A percentile compares a stretch with the other conserved stretches of the same genome.
Evolutionary conservation across 2,113 vertebrate genomes (phyloP).

Genomic region (Pomatostomus ruficeps): DNA sequence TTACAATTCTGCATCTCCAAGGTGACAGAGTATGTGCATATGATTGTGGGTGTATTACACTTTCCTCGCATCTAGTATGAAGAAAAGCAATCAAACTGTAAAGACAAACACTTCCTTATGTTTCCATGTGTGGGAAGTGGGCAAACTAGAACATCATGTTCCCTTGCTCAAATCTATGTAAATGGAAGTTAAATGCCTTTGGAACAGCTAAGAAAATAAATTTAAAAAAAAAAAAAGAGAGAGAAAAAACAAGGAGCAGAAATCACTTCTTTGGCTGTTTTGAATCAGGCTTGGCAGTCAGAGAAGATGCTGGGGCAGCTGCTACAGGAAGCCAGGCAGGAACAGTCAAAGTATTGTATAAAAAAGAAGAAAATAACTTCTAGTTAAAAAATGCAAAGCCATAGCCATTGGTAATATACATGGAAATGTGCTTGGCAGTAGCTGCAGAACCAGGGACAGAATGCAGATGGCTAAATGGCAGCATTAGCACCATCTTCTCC

Average conservation of each 20-base stretch:
- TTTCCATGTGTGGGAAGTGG: slow-evolving; percentile 7
- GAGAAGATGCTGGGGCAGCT: background rate
- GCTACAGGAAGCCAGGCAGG: background rate
- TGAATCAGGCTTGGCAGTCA: background rate
- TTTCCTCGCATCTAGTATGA: background rate
- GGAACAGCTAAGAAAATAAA: background rate
- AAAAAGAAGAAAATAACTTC: background rate
- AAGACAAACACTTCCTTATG: slow-evolving; percentile 33
- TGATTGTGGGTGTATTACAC: slow-evolving; percentile 35
- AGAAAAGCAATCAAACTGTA: slow-evolving; percentile 32
- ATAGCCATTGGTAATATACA: background rate
- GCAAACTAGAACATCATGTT: slow-evolving; percentile 12
- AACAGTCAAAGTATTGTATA: background rate
- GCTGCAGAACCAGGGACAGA: background rate
- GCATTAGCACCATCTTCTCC: background rate
- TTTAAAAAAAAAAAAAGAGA: background rate
- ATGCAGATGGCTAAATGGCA: slow-evolving; percentile 1
- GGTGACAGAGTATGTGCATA: background rate
- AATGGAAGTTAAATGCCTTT: background rate
- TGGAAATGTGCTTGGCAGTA: slow-evolving; percentile 9
- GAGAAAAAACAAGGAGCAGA: background rate
- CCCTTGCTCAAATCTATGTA: background rate
- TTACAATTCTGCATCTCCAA: background rate
- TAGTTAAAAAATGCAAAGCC: background rate
- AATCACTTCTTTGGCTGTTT: background rate